phyloP scores from a whole-genome alignment of 2,888 invertebrate species.

The Cosmia pyralina region DNA sequence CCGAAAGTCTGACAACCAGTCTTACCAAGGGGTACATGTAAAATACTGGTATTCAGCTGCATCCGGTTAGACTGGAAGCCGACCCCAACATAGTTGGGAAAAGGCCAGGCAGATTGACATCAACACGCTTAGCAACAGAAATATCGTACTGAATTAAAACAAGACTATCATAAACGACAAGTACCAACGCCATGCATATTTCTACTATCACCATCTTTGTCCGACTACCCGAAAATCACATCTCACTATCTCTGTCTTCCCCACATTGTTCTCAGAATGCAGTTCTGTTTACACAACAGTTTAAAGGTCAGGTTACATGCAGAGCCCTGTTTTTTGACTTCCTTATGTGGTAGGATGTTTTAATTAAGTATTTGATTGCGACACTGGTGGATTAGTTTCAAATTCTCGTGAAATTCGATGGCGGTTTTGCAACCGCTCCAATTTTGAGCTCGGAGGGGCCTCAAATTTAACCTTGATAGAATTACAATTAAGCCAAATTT shows the following conservation, averaged over 20 bases:
- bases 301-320: constrained; percentile 57
- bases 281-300: constrained; percentile 59
- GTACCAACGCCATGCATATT: constrained; percentile 44
- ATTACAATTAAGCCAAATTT: background rate
- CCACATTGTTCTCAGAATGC: constrained; percentile 61
- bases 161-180: constrained; percentile 12
- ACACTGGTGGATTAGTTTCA: constrained; percentile 20
- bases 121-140: constrained; percentile 4
- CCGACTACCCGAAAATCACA: background rate
- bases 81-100: no score
- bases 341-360: constrained; percentile 29
- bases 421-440: background rate
- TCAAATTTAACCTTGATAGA: background rate
- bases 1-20: no score
- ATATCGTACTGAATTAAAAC: constrained; percentile 7
- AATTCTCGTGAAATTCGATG: constrained; percentile 15
- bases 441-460: background rate
- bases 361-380: constrained; percentile 23
- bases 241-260: constrained; percentile 46
- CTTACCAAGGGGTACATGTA: no score
- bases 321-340: constrained; percentile 37
- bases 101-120: no score
- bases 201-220: constrained; percentile 42
- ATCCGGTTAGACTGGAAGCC: no score
- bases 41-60: no score